Conservation (phyloP, 1,140 invertebrate species). For the Aphelenchoides besseyi region DNA sequence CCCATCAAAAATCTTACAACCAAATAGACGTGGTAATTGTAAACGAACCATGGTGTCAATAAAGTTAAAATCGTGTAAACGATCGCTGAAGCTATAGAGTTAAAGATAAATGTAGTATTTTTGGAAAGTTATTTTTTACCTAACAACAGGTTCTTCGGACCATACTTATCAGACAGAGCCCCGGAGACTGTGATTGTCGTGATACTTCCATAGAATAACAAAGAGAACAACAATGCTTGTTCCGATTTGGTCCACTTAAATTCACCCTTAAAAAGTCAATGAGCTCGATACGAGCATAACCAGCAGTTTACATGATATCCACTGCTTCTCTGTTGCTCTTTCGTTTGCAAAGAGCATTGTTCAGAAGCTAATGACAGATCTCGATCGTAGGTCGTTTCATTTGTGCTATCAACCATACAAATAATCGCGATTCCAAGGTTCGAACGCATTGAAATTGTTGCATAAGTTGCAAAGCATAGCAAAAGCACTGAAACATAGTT, state of each 20-base stretch:
- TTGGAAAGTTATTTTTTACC: background rate
- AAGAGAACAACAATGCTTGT: constrained; percentile 8
- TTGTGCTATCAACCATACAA: constrained; percentile 23
- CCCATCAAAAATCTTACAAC: background rate
- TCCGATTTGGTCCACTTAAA: constrained; percentile 12
- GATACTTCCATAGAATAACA: constrained; percentile 20
- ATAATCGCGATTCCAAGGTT: constrained; percentile 21
- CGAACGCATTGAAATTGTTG: background rate
- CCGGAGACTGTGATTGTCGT: constrained; percentile 21
- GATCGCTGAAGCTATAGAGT: background rate
- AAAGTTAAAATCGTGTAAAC: constrained; percentile 3
- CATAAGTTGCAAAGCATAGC: background rate
- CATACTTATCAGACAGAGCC: constrained; percentile 13
- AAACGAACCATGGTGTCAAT: background rate
- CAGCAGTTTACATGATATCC: background rate
- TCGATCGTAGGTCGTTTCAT: background rate
- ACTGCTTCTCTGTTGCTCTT: background rate
- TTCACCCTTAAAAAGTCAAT: constrained; percentile 2
- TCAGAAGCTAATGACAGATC: background rate
- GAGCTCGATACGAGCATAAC: background rate
- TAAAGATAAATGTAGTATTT: background rate
- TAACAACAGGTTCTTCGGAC: constrained; percentile 10
- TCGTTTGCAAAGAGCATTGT: background rate
- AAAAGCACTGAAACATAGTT: background rate
- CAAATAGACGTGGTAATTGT: background rate